Conservation (phyloP, 2,888 invertebrate species). For the Rhagonycha lutea region DNA sequence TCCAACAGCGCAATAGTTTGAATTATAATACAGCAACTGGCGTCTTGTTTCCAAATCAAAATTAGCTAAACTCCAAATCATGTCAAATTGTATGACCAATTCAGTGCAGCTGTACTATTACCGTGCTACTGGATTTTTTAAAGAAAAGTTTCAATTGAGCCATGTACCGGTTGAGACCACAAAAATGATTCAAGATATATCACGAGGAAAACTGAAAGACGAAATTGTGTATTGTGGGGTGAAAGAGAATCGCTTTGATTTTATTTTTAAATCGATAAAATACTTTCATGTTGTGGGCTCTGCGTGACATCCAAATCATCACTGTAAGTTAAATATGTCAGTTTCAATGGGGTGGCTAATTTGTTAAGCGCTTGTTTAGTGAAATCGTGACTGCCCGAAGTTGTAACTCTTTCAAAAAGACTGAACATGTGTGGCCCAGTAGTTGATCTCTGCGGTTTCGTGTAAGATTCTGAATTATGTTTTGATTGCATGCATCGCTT, state of each 20-base stretch:
- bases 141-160: neutral
- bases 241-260: neutral
- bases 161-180: neutral
- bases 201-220: neutral
- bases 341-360: neutral
- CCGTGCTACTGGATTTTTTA: neutral
- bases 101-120: neutral
- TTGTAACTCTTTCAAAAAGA: neutral
- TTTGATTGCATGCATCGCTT: too few species aligned
- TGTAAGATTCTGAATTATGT: too few species aligned
- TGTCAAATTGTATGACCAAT: neutral
- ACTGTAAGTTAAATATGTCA: neutral
- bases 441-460: neutral
- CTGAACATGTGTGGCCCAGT: neutral
- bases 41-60: neutral
- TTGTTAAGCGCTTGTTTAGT: neutral
- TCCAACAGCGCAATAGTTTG: too few species aligned
- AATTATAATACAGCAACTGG: too few species aligned
- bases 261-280: neutral
- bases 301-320: neutral
- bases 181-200: neutral
- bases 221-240: neutral
- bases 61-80: neutral
- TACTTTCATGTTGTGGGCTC: neutral
- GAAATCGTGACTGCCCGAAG: neutral